These are phyloP conservation scores for Cranoglanis bouderius DNA, from an alignment of 2,113 vertebrate genomes.

Conservation along the genomic window DNA sequence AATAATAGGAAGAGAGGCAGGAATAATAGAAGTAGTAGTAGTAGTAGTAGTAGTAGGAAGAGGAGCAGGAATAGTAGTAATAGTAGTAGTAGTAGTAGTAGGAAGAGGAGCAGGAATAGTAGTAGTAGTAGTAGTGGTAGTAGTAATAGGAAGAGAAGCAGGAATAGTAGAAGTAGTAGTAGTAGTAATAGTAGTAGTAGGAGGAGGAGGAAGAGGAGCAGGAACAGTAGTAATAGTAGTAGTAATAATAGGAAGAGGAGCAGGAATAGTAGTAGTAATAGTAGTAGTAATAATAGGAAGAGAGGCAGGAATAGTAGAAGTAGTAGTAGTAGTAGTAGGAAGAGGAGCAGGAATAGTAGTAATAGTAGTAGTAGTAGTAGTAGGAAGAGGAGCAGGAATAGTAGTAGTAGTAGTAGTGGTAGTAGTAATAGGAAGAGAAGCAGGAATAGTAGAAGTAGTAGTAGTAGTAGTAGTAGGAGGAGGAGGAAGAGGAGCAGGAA, in stretches of 20 bases:
- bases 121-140: neutral
- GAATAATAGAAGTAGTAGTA: neutral
- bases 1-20: fast-evolving
- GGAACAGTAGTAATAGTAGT: neutral
- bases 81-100: neutral
- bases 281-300: neutral
- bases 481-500: neutral
- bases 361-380: no score
- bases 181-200: neutral
- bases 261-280: neutral
- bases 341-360: neutral
- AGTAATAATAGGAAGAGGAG: fast-evolving
- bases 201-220: fast-evolving
- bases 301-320: neutral
- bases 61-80: neutral
- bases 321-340: neutral
- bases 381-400: no score
- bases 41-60: neutral
- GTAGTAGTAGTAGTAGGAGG: neutral
- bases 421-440: neutral
- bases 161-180: neutral
- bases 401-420: no score
- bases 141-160: neutral
- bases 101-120: fast-evolving
- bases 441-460: neutral